Evolutionary conservation across 2,888 invertebrate species (phyloP), one percentile per base, ranked within the genome.

Genomic region (Xestia ashworthii): DNA sequence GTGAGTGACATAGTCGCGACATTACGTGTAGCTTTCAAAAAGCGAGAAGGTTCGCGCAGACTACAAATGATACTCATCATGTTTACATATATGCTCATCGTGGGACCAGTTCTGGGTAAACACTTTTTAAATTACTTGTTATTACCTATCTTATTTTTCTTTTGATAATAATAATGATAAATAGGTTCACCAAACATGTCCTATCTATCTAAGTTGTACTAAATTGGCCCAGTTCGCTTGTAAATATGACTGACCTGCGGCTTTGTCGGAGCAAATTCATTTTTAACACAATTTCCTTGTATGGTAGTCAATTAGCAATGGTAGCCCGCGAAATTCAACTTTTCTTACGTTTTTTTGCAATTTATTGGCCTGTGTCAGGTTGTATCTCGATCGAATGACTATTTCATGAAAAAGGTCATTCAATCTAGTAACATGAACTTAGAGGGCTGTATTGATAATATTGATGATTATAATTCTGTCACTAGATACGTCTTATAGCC

Each of bases 51-150:
- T 2, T 92, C 94, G 32, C 92, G 94, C 1, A 94, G 97, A 5
- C 81, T 95, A 65, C 96, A 96, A 89, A 94, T 97, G 68, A 91
- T 96, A 75, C 88, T 97, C 72, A 93, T 96, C 70, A 92, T 97
- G 92, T 91, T 96, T 83, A 93, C 96, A 1, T 96, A 96, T 88
- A 96, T 97, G 95, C 92, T 96, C 92, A 94, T 96, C 92, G 96
- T 96, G 83, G 97, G 97, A 94, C 97, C 97, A 62, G 95, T 96
- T 62, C 89, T 96, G 86, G 97, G 97, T 97, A 95, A 95, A 89
- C 88, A 88, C 48, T 12, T 64, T 71, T 81, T 73, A 70, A 67
- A 74, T 50, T 71, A 60, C 41, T 65, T 66, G 4, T 19, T 4
- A 72, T 41, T 41, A 9, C 12, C 69, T n/a, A 41, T 11, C 0